Evolutionary conservation across 1,140 invertebrate species (phyloP), one percentile per base, ranked within the genome.

Genomic region (Psilanteris sp.): DNA sequence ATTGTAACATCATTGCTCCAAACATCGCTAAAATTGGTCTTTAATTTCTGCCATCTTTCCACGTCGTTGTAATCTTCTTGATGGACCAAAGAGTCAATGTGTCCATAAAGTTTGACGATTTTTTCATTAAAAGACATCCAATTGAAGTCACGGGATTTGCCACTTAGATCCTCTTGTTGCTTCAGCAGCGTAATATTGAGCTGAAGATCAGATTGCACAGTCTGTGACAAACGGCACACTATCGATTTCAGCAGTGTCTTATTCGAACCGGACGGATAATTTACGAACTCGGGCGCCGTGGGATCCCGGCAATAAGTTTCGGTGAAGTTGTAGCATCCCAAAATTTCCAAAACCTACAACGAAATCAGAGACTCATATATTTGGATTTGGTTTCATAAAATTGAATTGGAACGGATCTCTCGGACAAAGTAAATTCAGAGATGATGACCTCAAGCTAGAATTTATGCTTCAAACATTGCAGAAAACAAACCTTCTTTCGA

Each of bases 101-200:
- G 76, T 0, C 61, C 55, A 46, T 87, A 87, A 78, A 87, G 79
- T 22, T 78, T 68, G n/a, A 85, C 66, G 4, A 77, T 31, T 48
- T 81, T 82, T 20, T 64, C 75, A 72, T 87, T 87, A 39, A 87
- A 85, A 0, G 20, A 18, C 0, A 84, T 86, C 84, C 84, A 87
- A 43, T 86, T 83, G 52, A 84, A 87, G 0, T 59, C 29, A 5
- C 27, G 52, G 8, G 7, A 46, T 54, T 16, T 54, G 27, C 6
- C 37, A 15, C 6, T 5, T 36, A 9, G 52, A 22, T 27, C 16
- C 44, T 54, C 20, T 70, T 46, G n/a, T 44, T 15, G 34, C 34
- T 79, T 41, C 4, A 80, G 39, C 3, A 15, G 3, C 13, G 75
- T 81, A 10, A 79, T 24, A 29, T 85, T 83, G 1, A 83, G 55